Evolutionary conservation across 2,888 invertebrate species (phyloP), one percentile per base, ranked within the genome.

Genomic region (Papilio demoleus): DNA sequence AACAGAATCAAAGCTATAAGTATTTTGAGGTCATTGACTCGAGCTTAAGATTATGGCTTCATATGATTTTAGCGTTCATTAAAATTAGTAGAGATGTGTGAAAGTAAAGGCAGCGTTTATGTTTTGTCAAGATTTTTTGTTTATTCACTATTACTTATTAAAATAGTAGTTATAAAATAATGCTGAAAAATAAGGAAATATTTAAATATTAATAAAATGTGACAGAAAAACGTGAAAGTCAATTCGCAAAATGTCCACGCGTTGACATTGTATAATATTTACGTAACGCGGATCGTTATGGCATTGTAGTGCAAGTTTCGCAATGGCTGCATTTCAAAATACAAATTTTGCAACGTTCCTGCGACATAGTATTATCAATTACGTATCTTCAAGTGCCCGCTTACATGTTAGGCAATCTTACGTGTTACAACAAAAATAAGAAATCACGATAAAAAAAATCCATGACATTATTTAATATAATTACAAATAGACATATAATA

Each of bases 331-430:
- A 72, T 70, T 71, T 68, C 70, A 71, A 71, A 70, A 70, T 70
- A 70, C 56, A 67, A 65, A 71, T 74, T 75, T 74, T 70, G 76
- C 73, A 76, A 76, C 71, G 68, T 64, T 65, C 56, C 72, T 70
- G 70, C 72, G 73, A 75, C 72, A 71, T 71, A 73, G 42, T 67
- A 69, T 75, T 75, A 75, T 72, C 72, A 72, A 67, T 71, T 70
- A 71, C 70, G 73, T 71, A 72, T 76, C 72, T 75, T 74, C 74
- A 70, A 71, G 73, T 72, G 61, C 61, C 60, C 36, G 60, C 40
- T 63, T 38, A 65, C 47, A 42, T 19, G 72, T 71, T 72, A 67
- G 42, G 72, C 65, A 72, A 73, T 62, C 47, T 53, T 65, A 70
- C 64, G 65, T 71, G 71, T 72, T 58, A 70, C 70, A 59, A 70